These are phyloP conservation scores for Heliconius aoede DNA, from an alignment of 2,888 invertebrate genomes.

Conservation along the genomic window DNA sequence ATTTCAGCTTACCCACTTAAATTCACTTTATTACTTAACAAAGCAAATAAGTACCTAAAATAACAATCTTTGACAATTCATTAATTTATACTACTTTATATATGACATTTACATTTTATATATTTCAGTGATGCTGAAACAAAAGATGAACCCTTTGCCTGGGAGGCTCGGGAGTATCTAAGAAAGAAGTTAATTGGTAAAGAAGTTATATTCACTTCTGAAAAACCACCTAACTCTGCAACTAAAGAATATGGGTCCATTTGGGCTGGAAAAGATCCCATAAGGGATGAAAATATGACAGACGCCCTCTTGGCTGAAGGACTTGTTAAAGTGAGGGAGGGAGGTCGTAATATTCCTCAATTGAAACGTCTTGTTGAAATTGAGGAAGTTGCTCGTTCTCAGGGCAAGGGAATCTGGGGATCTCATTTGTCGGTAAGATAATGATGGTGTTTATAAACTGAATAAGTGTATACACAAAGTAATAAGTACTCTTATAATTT, in stretches of 20 bases:
- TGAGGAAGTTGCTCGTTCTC: slow-evolving; percentile 94
- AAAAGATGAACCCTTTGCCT: slow-evolving; percentile 97
- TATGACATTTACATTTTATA: background rate
- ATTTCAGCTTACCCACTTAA: too few species aligned
- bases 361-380: slow-evolving; percentile 89
- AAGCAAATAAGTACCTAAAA: too few species aligned
- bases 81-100: too few species aligned
- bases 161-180: slow-evolving; percentile 98
- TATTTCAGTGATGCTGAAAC: slow-evolving; percentile 85
- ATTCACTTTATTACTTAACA: too few species aligned
- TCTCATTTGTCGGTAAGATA: slow-evolving; percentile 63
- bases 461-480: background rate
- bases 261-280: slow-evolving; percentile 91
- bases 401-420: slow-evolving; percentile 93
- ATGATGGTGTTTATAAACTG: background rate
- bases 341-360: slow-evolving; percentile 85
- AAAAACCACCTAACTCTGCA: slow-evolving; percentile 92
- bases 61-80: too few species aligned
- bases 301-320: slow-evolving; percentile 96
- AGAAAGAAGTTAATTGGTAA: slow-evolving; percentile 96
- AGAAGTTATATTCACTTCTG: slow-evolving; percentile 92
- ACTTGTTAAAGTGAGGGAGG: slow-evolving; percentile 89
- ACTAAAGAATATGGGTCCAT: slow-evolving; percentile 93
- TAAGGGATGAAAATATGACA: slow-evolving; percentile 93
- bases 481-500: background rate